Evolutionary conservation across 2,113 vertebrate species (phyloP), one percentile per base, ranked within the genome.

Genomic region (Acanthisitta chloris): DNA sequence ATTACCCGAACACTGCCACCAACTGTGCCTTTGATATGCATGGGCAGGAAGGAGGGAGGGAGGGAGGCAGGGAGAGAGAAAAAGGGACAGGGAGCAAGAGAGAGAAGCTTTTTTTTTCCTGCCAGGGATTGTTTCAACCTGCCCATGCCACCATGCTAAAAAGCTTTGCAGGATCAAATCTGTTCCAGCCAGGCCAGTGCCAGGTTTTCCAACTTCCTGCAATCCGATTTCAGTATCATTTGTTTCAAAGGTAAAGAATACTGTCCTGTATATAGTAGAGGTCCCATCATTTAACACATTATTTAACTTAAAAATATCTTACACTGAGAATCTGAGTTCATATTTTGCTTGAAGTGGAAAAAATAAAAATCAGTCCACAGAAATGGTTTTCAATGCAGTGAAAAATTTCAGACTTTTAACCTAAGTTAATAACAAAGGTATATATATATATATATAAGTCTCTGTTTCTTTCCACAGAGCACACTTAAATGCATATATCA

Each of bases 21-120:
- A 98, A 98, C 99, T 98, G 99, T 98, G 98, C 98, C 98, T 99
- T 99, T 99, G 98, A 99, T 98, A 99, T 97, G 98, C 98, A 98
- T 94, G 98, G 98, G 98, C 97, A 96, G 97, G 94, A 81, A 95
- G 85, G 64, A 97, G 90, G 48, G 69, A 91, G 40, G 58, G 17
- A 84, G 71, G 65, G 12, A 71, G 42, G 55, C 24, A 96, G 96
- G 96, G 38, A 49, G 21, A 38, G 21, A 55, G 54, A 71, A 12
- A 71, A 34, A 36, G 51, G 69, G 78, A 90, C 93, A 92, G 94
- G 45, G 88, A 33, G 36, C 48, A 31, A 83, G 55, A 95, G 95
- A 97, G 94, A 38, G 88, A 91, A 96, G 95, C 77, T 29, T 97
- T 97, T 97, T 51, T 57, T 98, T 97, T 96, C 84, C 77, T 90